Evolutionary conservation across 2,113 vertebrate species (phyloP), one percentile per base, ranked within the genome.

Genomic region (Sitta europaea): DNA sequence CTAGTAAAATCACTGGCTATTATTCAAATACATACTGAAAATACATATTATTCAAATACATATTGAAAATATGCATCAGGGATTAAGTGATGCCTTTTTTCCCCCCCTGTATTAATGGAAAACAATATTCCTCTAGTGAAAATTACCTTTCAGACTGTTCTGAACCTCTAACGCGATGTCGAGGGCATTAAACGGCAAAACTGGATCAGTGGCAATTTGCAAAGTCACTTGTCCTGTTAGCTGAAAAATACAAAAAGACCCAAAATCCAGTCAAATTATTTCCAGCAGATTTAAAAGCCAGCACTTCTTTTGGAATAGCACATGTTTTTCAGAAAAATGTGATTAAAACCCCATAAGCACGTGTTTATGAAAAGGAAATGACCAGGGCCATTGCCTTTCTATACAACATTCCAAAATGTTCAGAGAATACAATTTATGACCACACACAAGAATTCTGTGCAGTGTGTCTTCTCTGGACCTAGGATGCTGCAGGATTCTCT

Each of bases 121-220:
- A 96, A 94, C 11, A 67, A 48, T 53, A 88, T 81, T 88, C 73
- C 59, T 90, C 40, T 93, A 85, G 86, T 29, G 85, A 71, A 90
- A 96, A 89, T 98, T 98, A 99, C 99, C 99, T 99, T 98, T 99
- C 75, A 99, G 99, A 88, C 97, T 99, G 96, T 98, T 99, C 96
- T 99, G 99, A 96, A 99, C 97, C 97, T 99, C 98, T 97, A 99
- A 97, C 2, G 98, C 99, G 43, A 99, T 97, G 96, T 99, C 99
- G 51, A 99, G 98, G 90, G 99, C 98, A 96, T 97, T 99, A 96
- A 99, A 99, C 2, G 99, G 99, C 95, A 99, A 97, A 96, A 99
- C 99, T 0, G 99, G 98, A 91, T 98, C 99, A 36, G 9, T 98
- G 94, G 98, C 98, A 96, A 99, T 98, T 76, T 98, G 97, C 61